Evolutionary conservation across 1,140 invertebrate genomes (phyloP), one percentile per base, ranked within the genome.

Genomic region (Leguminivora glycinivorella): DNA sequence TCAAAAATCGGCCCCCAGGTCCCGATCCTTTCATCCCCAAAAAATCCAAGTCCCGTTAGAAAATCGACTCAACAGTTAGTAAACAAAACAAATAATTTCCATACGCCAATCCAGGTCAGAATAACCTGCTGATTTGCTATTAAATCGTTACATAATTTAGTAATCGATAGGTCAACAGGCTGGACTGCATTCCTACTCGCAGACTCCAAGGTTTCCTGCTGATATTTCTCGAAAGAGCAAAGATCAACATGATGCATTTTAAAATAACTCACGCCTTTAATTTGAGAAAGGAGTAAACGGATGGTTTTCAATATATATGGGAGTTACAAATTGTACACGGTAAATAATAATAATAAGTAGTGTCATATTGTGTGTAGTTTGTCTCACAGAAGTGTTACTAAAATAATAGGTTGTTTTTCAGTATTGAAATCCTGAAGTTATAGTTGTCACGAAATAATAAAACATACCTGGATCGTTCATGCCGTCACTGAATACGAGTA

Each of bases 131-230:
- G 47, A 52, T 52, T 52, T 52, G 47, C 47, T 52, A 52, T 52
- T 52, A 52, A 52, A 52, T 52, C 47, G 47, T 52, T 52, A 52
- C 47, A 52, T 52, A 52, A 52, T 52, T 52, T 19, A 52, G 47
- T 52, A 52, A 19, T 22, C 47, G 47, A 52, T 52, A 52, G 47
- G 47, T 52, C 47, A 22, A 52, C 47, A 17, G 22, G 47, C 47
- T 52, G 47, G 47, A 52, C 47, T 52, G 47, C 47, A 52, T 52
- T 52, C 47, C 47, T 22, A 5, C 19, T 19, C 47, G 47, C 47
- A 52, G 47, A 52, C 47, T 22, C 47, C 47, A 52, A 52, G 47
- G 47, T 52, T 52, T 52, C 47, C 47, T 22, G 47, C 47, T 22
- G 47, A 52, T 52, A 52, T 52, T 52, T 52, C 47, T 52, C 47